phyloP scores from a whole-genome alignment of 2,797 vertebrate species.

The Lacerta agilis region DNA sequence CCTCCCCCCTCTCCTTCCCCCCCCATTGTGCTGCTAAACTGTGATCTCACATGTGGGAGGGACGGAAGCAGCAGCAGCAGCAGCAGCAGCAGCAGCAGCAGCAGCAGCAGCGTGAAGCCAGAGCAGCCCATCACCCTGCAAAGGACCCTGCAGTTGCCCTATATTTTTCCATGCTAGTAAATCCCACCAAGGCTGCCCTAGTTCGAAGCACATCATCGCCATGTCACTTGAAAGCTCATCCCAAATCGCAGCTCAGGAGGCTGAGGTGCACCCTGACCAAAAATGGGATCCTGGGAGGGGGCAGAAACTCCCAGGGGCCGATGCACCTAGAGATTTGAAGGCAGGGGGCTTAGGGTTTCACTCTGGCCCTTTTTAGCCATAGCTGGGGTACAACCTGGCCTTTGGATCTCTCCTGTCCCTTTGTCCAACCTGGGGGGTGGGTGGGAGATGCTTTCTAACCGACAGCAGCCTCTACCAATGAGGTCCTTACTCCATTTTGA shows the following conservation, averaged over 20 bases:
- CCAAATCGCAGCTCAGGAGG: not conserved
- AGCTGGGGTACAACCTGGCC: not conserved
- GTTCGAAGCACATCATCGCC: not conserved
- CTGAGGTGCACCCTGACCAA: not conserved
- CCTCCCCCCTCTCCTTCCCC: not conserved
- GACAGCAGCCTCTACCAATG: not conserved
- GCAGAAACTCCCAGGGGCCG: not conserved
- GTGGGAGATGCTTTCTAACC: not conserved
- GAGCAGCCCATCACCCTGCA: not conserved
- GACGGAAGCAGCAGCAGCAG: not conserved
- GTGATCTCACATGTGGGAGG: not conserved
- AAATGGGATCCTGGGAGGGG: not conserved
- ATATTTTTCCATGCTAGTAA: not conserved
- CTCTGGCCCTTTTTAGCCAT: not conserved
- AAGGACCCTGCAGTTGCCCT: not conserved
- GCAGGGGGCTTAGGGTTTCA: not conserved
- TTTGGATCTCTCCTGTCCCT: not conserved
- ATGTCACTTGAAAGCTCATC: not conserved
- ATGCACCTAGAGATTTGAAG: not conserved
- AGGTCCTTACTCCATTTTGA: not conserved
- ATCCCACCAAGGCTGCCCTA: not conserved
- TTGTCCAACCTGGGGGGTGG: not conserved
- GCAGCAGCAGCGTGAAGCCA: not conserved
- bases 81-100: too few relatives aligned
- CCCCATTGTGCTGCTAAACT: not conserved